A percentile compares a stretch with the other conserved stretches of the same genome.
phyloP scores from a whole-genome alignment of 2,113 vertebrate species.

The Actenoides hombroni region DNA sequence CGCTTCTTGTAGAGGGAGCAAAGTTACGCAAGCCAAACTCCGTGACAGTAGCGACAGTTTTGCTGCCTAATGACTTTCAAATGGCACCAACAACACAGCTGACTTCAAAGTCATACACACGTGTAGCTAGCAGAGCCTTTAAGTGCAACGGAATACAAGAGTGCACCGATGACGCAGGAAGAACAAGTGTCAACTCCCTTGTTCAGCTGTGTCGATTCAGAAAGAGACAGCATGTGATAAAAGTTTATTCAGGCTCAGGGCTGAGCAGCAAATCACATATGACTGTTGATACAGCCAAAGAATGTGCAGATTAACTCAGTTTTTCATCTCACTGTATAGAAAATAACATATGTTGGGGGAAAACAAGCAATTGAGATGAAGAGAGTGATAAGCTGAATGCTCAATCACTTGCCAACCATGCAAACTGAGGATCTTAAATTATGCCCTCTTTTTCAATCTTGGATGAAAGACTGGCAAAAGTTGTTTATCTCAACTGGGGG shows the following conservation, averaged over 20 bases:
- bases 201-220: background rate
- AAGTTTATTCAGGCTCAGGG: constrained; percentile 25
- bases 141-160: background rate
- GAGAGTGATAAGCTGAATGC: background rate
- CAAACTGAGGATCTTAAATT: background rate
- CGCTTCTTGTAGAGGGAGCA: background rate
- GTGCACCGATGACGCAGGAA: background rate
- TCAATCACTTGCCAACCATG: background rate
- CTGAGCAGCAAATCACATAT: constrained; percentile 7
- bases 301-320: background rate
- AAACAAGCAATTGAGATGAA: constrained; percentile 24
- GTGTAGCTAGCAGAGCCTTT: background rate
- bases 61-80: background rate
- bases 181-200: background rate
- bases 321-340: constrained; percentile 26
- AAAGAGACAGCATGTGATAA: background rate
- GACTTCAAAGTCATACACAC: background rate
- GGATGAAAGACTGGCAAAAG: background rate
- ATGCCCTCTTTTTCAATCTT: background rate
- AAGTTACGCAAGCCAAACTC: background rate
- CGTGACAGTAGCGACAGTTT: background rate
- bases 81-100: background rate
- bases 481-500: background rate
- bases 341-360: constrained; percentile 34
- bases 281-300: constrained; percentile 17